phyloP scores from a whole-genome alignment of 2,888 invertebrate species.

The Clivina fossor region DNA sequence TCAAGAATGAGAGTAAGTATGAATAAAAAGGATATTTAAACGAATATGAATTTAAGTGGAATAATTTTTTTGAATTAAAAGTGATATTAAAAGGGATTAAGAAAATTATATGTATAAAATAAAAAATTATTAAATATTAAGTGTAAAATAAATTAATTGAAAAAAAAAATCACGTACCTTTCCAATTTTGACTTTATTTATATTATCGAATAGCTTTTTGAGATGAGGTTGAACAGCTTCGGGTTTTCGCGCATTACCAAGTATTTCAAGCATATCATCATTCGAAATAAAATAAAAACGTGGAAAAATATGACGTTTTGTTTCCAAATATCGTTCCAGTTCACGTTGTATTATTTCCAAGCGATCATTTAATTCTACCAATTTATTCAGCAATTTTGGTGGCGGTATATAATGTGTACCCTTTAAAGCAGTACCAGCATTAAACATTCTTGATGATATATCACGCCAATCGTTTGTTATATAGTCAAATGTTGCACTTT shows the following conservation, averaged over 20 bases:
- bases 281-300: constrained; percentile 82
- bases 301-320: constrained; percentile 85
- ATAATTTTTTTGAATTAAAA: no score
- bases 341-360: constrained; percentile 81
- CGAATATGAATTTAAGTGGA: no score
- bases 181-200: constrained; percentile 69
- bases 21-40: no score
- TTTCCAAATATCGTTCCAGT: constrained; percentile 83
- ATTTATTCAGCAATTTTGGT: constrained; percentile 65
- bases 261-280: constrained; percentile 79
- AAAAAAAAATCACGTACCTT: constrained; percentile 56
- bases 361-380: constrained; percentile 72
- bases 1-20: no score
- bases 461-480: constrained; percentile 72
- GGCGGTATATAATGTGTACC: constrained; percentile 64
- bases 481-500: constrained; percentile 72
- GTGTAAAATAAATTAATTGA: background rate
- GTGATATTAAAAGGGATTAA: no score
- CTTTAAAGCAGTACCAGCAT: constrained; percentile 61
- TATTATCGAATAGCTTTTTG: constrained; percentile 86
- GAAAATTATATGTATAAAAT: no score
- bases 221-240: constrained; percentile 81
- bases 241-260: constrained; percentile 83
- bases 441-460: constrained; percentile 61
- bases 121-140: constrained; percentile 14